Evolutionary conservation across 2,113 vertebrate genomes (phyloP).

Genomic region (Falcunculus frontatus): DNA sequence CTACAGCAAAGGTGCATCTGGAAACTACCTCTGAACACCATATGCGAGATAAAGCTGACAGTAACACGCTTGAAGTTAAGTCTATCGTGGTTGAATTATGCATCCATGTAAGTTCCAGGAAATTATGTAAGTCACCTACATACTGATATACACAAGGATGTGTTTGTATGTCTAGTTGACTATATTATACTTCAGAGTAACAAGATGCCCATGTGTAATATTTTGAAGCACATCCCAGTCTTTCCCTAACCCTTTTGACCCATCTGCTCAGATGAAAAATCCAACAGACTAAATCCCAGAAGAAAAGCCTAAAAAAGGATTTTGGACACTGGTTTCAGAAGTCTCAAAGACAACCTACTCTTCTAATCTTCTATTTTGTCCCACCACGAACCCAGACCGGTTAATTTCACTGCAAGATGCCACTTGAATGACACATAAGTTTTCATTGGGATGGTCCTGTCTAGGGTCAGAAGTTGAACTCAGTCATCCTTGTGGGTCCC

Average conservation of each 20-base stretch:
- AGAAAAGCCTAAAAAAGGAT: neutral
- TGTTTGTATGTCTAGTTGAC: neutral
- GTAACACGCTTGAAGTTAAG: neutral
- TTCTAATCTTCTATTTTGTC: neutral
- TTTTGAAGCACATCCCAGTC: neutral
- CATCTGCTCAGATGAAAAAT: neutral
- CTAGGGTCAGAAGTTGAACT: neutral
- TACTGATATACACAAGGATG: neutral
- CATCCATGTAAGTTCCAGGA: neutral
- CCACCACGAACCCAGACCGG: neutral
- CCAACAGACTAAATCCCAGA: neutral
- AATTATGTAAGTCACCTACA: neutral
- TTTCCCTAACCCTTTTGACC: neutral
- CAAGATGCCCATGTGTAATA: neutral
- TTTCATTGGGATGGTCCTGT: neutral
- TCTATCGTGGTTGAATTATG: neutral
- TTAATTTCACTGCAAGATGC: neutral
- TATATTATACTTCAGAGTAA: neutral
- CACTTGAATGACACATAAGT: neutral
- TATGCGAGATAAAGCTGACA: neutral
- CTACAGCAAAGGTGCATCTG: neutral
- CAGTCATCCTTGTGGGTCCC: neutral
- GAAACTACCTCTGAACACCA: neutral
- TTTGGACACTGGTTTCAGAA: neutral
- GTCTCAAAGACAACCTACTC: neutral